A percentile compares a stretch with the other conserved stretches of the same genome.
phyloP scores from a whole-genome alignment of 2,888 invertebrate genomes.

The Nowickia ferox region DNA sequence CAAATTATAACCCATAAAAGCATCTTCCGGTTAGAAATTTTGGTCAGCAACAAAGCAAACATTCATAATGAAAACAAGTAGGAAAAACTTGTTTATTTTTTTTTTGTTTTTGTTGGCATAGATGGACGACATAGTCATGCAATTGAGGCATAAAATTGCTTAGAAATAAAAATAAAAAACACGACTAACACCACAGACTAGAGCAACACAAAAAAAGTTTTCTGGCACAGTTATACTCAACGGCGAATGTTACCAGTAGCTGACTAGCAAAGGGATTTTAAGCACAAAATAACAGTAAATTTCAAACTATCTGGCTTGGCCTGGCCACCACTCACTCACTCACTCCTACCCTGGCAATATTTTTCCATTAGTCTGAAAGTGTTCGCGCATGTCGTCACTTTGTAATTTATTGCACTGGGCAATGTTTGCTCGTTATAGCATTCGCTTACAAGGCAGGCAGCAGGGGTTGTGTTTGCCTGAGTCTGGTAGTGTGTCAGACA shows the following conservation, averaged over 20 bases:
- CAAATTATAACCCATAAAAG: constrained; percentile 25
- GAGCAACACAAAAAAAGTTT: constrained; percentile 1
- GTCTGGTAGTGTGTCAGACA: constrained; percentile 7
- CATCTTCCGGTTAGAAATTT: constrained; percentile 47
- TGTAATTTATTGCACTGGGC: constrained; percentile 56
- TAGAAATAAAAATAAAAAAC: constrained; percentile 8
- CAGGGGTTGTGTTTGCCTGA: neutral
- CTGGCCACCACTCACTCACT: neutral
- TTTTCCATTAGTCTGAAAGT: constrained; percentile 30
- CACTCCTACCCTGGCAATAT: neutral
- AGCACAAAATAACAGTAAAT: constrained; percentile 3
- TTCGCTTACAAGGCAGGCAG: neutral
- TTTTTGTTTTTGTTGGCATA: constrained; percentile 57
- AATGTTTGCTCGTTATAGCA: constrained; percentile 4
- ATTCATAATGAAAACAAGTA: neutral
- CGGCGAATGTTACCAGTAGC: neutral
- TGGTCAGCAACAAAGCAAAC: neutral
- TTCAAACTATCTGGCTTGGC: neutral
- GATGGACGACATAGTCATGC: constrained; percentile 65
- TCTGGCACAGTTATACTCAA: constrained; percentile 41
- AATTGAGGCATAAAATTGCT: constrained; percentile 62
- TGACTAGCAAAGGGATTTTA: neutral
- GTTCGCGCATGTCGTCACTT: constrained; percentile 69
- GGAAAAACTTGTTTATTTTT: neutral
- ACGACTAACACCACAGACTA: constrained; percentile 1